Conservation (phyloP, 92 coral and sea anemone genomes). For the Phenganax stokvisi region DNA sequence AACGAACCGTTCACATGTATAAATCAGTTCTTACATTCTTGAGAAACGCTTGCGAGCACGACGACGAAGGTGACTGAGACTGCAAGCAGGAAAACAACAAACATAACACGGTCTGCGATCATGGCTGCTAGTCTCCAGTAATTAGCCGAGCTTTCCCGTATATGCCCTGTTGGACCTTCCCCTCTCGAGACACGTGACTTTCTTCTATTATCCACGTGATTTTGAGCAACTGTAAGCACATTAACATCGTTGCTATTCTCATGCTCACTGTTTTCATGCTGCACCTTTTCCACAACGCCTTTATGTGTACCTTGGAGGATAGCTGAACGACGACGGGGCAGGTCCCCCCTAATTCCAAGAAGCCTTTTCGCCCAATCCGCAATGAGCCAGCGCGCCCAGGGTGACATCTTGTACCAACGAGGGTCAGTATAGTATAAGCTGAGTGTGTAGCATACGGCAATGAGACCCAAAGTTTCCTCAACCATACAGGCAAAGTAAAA, state of each 20-base stretch:
- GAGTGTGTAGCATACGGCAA: conserved; percentile 49
- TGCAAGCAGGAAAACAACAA: conserved; percentile 42
- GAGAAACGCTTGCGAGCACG: conserved; percentile 31
- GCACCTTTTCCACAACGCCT: conserved; percentile 27
- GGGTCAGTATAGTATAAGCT: conserved; percentile 53
- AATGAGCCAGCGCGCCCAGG: conserved; percentile 47
- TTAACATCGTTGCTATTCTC: neutral
- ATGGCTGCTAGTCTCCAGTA: conserved; percentile 53
- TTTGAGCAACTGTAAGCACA: conserved; percentile 14
- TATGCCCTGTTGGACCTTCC: conserved; percentile 26
- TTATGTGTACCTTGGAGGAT: neutral
- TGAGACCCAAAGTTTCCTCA: conserved; percentile 45
- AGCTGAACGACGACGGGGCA: conserved; percentile 2
- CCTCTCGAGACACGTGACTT: conserved; percentile 39
- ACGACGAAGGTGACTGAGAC: conserved; percentile 27
- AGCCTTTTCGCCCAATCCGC: conserved; percentile 45
- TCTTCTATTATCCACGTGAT: conserved; percentile 19
- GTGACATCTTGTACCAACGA: conserved; percentile 43
- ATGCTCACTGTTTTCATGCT: conserved; percentile 14
- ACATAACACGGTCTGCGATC: conserved; percentile 47
- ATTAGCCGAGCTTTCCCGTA: conserved; percentile 39
- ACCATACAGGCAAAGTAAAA: conserved; percentile 53
- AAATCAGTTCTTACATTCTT: conserved; percentile 27
- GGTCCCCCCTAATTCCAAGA: conserved; percentile 37
- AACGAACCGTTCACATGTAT: neutral